Evolutionary conservation across 2,113 vertebrate genomes (phyloP).

Genomic region (Sturnus vulgaris): DNA sequence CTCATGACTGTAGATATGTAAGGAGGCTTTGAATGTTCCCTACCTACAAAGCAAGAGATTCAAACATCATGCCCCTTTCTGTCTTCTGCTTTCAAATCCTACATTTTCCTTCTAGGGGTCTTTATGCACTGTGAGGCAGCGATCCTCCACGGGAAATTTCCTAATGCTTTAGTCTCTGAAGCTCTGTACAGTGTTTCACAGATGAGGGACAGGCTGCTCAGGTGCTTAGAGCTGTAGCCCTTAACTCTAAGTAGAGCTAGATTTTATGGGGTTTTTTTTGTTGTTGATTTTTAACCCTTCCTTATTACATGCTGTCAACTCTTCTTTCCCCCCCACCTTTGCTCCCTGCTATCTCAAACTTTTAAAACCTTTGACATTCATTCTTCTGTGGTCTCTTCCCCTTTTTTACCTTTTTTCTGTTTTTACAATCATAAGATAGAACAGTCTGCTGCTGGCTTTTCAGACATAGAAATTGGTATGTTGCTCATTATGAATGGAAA

Average conservation of each 20-base stretch:
- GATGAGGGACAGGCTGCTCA: background rate
- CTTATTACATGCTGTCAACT: background rate
- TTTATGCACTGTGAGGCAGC: background rate
- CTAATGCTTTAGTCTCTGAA: background rate
- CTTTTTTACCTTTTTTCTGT: background rate
- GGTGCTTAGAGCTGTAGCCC: background rate
- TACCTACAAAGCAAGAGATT: background rate
- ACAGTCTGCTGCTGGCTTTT: background rate
- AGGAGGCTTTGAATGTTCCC: background rate
- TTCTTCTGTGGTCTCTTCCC: background rate
- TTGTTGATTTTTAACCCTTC: background rate
- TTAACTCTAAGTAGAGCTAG: background rate
- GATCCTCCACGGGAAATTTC: background rate
- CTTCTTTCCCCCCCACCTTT: too few relatives aligned
- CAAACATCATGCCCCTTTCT: background rate
- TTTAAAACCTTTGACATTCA: background rate
- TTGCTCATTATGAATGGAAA: background rate
- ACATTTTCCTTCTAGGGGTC: background rate
- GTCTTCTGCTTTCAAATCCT: background rate
- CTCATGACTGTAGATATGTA: background rate
- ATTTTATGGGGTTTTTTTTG: background rate
- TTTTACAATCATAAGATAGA: background rate
- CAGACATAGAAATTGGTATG: background rate
- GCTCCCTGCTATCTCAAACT: background rate
- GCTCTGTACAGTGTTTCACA: background rate